Percentiles rank a stretch among this genome's conserved stretches.
Conservation (phyloP, 2,888 invertebrate species). For the Cynaeus angustus region DNA sequence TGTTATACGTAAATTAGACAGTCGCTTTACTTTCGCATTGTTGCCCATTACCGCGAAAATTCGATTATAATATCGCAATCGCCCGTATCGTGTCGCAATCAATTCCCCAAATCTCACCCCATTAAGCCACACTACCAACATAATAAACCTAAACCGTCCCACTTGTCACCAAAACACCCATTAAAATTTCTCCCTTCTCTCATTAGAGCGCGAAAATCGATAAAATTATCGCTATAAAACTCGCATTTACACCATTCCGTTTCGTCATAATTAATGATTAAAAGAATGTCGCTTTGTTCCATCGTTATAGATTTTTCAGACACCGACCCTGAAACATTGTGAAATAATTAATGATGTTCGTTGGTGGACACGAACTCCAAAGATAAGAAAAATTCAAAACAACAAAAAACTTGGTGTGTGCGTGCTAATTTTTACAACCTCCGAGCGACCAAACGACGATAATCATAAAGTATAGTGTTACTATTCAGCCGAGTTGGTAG, state of each 20-base stretch:
- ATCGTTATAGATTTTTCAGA: conserved; percentile 32
- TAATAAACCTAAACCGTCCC: conserved; percentile 11
- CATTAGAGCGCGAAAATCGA: conserved; percentile 26
- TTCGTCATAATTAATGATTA: conserved; percentile 41
- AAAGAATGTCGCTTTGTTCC: conserved; percentile 34
- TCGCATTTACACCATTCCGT: conserved; percentile 35
- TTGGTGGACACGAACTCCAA: conserved; percentile 9
- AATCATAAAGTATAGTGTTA: neutral
- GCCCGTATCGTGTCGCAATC: neutral
- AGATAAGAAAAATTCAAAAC: conserved; percentile 24
- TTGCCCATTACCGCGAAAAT: neutral
- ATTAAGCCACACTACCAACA: conserved; percentile 4
- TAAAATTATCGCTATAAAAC: conserved; percentile 23
- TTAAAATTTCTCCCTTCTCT: conserved; percentile 6
- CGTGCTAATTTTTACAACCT: conserved; percentile 10
- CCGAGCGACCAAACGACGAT: too few relatives aligned
- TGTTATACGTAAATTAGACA: too few relatives aligned
- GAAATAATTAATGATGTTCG: conserved; percentile 39
- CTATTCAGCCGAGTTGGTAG: neutral
- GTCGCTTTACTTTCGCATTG: neutral
- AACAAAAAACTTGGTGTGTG: neutral
- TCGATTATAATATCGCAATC: neutral
- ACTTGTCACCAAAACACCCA: conserved; percentile 26
- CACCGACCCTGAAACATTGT: conserved; percentile 16
- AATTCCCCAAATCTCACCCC: conserved; percentile 6